Percentiles rank a stretch among this genome's conserved stretches.
Evolutionary conservation across 2,888 invertebrate species (phyloP).

Genomic region (Carcina quercana): DNA sequence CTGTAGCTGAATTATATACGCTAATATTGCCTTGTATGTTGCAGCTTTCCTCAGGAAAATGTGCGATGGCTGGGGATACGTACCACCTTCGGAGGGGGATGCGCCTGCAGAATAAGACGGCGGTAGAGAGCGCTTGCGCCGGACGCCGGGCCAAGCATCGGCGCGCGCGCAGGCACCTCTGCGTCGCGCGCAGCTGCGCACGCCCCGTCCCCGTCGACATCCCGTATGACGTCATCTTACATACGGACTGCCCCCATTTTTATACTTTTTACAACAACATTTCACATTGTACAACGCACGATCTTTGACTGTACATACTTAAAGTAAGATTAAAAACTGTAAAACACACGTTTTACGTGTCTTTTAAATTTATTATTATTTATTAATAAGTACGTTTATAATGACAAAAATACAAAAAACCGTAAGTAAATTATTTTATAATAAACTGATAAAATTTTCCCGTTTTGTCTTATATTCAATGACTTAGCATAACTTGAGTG

Average conservation of each 20-base stretch:
- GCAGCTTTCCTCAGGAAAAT: conserved; percentile 92
- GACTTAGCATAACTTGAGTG: no score
- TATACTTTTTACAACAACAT: conserved; percentile 56
- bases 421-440: conserved; percentile 69
- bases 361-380: conserved; percentile 65
- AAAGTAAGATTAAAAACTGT: conserved; percentile 70
- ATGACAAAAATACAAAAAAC: conserved; percentile 61
- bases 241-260: conserved; percentile 62
- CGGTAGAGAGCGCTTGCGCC: conserved; percentile 18
- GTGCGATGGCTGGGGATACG: conserved; percentile 77
- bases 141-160: conserved; percentile 20
- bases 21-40: conserved; percentile 17
- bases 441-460: conserved; percentile 57
- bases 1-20: no score
- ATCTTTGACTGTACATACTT: conserved; percentile 68
- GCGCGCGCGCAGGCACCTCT: conserved; percentile 19
- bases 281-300: conserved; percentile 58
- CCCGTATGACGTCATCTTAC: conserved; percentile 54
- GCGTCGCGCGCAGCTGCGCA: conserved; percentile 18
- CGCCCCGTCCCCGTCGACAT: conserved; percentile 22
- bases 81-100: conserved; percentile 32
- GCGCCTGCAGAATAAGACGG: conserved; percentile 40
- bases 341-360: conserved; percentile 71
- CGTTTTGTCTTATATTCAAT: conserved; percentile 9
- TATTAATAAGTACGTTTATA: conserved; percentile 71